phyloP scores from a whole-genome alignment of 1,140 invertebrate genomes.

The Chrysoperla carnea region DNA sequence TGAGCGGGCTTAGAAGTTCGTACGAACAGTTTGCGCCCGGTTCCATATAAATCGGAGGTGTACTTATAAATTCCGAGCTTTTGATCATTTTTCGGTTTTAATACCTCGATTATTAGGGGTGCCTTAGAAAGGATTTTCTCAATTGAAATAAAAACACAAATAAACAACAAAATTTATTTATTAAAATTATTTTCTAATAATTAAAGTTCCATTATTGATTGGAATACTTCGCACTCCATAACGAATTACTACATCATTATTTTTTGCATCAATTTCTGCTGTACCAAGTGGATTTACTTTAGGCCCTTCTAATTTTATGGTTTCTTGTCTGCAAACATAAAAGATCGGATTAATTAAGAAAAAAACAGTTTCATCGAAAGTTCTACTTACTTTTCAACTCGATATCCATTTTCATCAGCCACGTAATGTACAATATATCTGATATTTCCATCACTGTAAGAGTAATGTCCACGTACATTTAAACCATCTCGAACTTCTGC shows the following conservation, averaged over 20 bases:
- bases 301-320: constrained; percentile 27
- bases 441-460: constrained; percentile 35
- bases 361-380: constrained; percentile 2
- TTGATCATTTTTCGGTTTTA: no score
- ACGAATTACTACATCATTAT: constrained; percentile 17
- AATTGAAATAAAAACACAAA: constrained; percentile 7
- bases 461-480: constrained; percentile 29
- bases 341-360: constrained; percentile 6
- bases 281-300: constrained; percentile 23
- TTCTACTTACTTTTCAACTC: constrained; percentile 27
- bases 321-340: constrained; percentile 16
- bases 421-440: constrained; percentile 31
- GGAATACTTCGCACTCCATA: constrained; percentile 19
- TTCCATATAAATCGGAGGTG: no score
- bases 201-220: not conserved
- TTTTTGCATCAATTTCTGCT: constrained; percentile 22
- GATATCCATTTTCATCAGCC: constrained; percentile 37
- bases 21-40: no score
- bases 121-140: no score
- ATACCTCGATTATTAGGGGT: no score
- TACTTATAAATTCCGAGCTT: no score
- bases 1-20: no score
- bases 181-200: no score
- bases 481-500: constrained; percentile 29
- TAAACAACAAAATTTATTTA: no score